Evolutionary conservation across 2,888 invertebrate genomes (phyloP), one percentile per base, ranked within the genome.

Genomic region (Lycophotia porphyrea): DNA sequence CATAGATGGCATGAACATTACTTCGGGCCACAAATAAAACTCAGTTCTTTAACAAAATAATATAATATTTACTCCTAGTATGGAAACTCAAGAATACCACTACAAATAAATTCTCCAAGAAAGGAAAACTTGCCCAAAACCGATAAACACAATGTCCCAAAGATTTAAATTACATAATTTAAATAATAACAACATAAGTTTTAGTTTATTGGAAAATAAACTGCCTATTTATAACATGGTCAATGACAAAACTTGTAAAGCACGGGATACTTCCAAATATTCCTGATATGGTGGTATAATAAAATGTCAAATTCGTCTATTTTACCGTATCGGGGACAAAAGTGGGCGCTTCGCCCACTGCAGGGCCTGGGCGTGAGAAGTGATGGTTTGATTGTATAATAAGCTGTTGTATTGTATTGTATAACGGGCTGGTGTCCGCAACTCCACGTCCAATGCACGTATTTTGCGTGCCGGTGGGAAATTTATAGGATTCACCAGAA

Each of bases 291-390:
- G 85, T 68, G 58, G 52, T 69, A 65, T 67, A 47, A 42, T 65
- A 63, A 73, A 63, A 74, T 82, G 52, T 78, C 67, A 74, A 55
- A 77, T 77, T 80, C 78, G 80, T 72, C 75, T 80, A 87, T 87
- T 80, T 82, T 80, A 81, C 86, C 79, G 49, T 76, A 86, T 81
- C 61, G 71, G 81, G 80, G 76, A 66, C 81, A 71, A 70, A 39
- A 78, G 88, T 87, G 85, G 87, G 87, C 81, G 80, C 65, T 49
- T 52, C 82, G 47, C 88, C 88, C 80, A 87, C 87, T 8, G 21
- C 3, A 74, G 68, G 77, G 55, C 76, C 9, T 74, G 64, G 74
- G 63, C 79, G 31, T 71, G 63, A 58, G 58, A 79, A 78, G 52
- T 66, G 76, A 76, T 84, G 61, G 47, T 78, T 60, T 49, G 66